Evolutionary conservation across 1,140 invertebrate genomes (phyloP), one percentile per base, ranked within the genome.

Genomic region (Sycophila sp.): DNA sequence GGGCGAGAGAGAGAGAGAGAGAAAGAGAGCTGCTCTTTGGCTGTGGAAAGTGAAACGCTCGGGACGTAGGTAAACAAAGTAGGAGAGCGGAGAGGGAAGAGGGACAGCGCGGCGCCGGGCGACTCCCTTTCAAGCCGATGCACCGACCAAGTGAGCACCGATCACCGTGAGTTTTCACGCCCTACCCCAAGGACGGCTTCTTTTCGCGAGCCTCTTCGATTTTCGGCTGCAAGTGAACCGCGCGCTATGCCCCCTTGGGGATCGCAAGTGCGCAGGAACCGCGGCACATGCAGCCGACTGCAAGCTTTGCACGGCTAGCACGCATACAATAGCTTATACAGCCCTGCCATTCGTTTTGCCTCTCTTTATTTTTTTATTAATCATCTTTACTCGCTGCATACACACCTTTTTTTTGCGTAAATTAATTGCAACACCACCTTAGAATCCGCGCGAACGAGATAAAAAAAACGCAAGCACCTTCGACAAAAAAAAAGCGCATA

Each of bases 21-120:
- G 28, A 24, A 28, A 66, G 59, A 53, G 36, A 56, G 40, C 19
- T 17, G 42, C 36, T 36, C 26, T 2, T 13, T 19, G 42, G 38
- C 17, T 8, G 59, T 47, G 59, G 63, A 74, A 71, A 75, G 72
- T 73, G 71, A 73, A 77, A 73, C 72, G 69, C 49, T 36, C 32
- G 62, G 62, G 42, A 28, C 53, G 53, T 34, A 62, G 30, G 64
- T 56, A 66, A 55, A 66, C 64, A 66, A 55, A 66, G 64, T 56
- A 30, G 62, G 66, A 75, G 55, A 38, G 36, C 1, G 6, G 2
- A 2, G 8, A 40, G 13, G 38, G 15, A n/a, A n/a, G n/a, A 56
- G 67, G 62, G 53, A 19, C 28, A 40, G 65, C 22, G 36, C n/a
- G 53, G 47, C 66, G 30, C 65, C 59, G 74, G 72, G 66, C 60